phyloP scores from a whole-genome alignment of 2,888 invertebrate genomes.

The Drosophila lacicola region DNA sequence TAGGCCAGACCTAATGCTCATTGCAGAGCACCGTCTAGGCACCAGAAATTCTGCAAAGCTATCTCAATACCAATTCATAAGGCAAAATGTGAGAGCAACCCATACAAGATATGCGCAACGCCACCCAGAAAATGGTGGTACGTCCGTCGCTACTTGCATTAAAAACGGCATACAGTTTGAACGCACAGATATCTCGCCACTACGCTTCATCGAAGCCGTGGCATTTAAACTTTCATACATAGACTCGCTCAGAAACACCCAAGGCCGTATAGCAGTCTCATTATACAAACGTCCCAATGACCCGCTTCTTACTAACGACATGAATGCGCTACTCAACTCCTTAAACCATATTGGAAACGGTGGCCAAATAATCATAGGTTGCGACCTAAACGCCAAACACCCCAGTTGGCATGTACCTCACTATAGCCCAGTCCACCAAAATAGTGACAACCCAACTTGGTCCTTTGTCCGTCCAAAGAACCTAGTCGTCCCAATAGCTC shows the following conservation, averaged over 20 bases:
- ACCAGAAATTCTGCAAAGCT: background rate
- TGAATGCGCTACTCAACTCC: too few relatives aligned
- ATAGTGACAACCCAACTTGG: too few relatives aligned
- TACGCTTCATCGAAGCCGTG: conserved; percentile 3
- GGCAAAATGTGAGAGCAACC: background rate
- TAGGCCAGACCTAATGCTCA: conserved; percentile 9
- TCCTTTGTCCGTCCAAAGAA: too few relatives aligned
- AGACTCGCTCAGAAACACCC: background rate
- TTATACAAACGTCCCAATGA: conserved; percentile 1
- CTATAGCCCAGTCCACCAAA: too few relatives aligned
- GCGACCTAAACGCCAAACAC: too few relatives aligned
- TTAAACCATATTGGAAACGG: too few relatives aligned
- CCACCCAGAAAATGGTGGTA: background rate
- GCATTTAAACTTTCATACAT: background rate
- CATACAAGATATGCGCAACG: conserved; percentile 1
- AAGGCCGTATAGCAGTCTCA: background rate
- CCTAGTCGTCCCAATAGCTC: too few relatives aligned
- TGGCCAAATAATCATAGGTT: too few relatives aligned
- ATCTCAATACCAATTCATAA: background rate
- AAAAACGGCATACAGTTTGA: background rate
- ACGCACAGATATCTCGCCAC: background rate
- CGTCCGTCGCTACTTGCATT: too few relatives aligned
- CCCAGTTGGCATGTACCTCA: too few relatives aligned
- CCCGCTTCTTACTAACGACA: too few relatives aligned
- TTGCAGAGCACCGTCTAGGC: conserved; percentile 5